phyloP scores from a whole-genome alignment of 2,888 invertebrate genomes.

The Sinotaia quadrata region DNA sequence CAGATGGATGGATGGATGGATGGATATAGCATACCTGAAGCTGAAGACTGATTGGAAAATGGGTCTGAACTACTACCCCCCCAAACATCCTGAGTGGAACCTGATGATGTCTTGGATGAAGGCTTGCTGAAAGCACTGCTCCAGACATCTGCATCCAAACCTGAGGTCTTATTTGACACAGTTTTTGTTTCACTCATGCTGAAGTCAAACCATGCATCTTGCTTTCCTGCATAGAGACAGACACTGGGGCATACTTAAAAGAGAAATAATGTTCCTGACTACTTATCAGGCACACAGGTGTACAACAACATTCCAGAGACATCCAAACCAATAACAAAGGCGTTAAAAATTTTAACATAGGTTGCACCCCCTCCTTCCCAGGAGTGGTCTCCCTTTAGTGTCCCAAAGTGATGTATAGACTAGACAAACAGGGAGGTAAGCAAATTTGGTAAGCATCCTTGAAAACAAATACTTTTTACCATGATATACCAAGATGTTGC shows the following conservation, averaged over 20 bases:
- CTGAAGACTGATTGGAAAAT: conserved; percentile 47
- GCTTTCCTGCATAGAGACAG: conserved; percentile 24
- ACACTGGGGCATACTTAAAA: neutral
- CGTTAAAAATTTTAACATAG: too few relatives aligned
- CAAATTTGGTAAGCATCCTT: too few relatives aligned
- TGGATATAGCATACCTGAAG: neutral
- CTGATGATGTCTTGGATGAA: conserved; percentile 20
- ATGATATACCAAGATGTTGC: too few relatives aligned
- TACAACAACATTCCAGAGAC: too few relatives aligned
- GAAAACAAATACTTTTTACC: too few relatives aligned
- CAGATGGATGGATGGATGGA: too few relatives aligned
- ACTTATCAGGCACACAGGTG: too few relatives aligned
- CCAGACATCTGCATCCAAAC: conserved; percentile 31
- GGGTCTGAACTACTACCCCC: conserved; percentile 40
- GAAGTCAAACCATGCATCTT: conserved; percentile 44
- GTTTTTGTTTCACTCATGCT: conserved; percentile 29
- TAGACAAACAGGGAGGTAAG: too few relatives aligned
- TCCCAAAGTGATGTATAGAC: too few relatives aligned
- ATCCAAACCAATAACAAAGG: too few relatives aligned
- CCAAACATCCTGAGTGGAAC: conserved; percentile 36
- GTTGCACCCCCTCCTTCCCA: too few relatives aligned
- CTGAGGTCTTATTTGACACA: conserved; percentile 6
- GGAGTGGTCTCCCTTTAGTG: too few relatives aligned
- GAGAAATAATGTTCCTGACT: neutral
- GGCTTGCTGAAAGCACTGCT: conserved; percentile 37